Conservation (phyloP, 2,888 invertebrate genomes). For the Hemithea aestivaria region DNA sequence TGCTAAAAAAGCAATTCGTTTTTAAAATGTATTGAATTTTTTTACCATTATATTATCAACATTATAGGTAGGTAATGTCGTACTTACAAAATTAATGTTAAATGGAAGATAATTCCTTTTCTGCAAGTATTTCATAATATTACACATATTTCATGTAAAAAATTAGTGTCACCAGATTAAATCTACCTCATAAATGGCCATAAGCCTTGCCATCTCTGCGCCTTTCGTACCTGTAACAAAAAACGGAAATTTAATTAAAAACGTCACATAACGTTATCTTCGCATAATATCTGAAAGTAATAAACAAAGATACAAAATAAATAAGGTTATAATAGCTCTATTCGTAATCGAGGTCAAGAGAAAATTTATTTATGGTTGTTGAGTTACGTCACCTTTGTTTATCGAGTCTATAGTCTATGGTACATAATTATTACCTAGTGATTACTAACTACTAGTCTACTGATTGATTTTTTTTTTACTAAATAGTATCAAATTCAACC, state of each 20-base stretch:
- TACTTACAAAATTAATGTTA: too few species aligned
- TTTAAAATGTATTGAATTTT: too few species aligned
- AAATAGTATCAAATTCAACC: too few species aligned
- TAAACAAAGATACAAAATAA: conserved; percentile 14
- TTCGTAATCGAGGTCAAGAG: conserved; percentile 14
- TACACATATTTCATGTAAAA: too few species aligned
- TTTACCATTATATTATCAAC: too few species aligned
- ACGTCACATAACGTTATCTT: conserved; percentile 12
- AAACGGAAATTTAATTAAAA: conserved; percentile 14
- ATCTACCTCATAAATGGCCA: conserved; percentile 3
- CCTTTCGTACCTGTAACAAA: conserved; percentile 21
- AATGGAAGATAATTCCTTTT: too few species aligned
- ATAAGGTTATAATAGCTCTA: conserved; percentile 14
- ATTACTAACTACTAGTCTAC: too few species aligned
- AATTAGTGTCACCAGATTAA: too few species aligned
- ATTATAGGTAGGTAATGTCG: too few species aligned
- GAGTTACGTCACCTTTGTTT: conserved; percentile 18
- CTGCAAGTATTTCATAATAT: too few species aligned
- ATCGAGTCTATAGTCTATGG: conserved; percentile 4
- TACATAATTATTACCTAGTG: conserved; percentile 1
- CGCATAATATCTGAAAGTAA: conserved; percentile 8
- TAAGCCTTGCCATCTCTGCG: neutral
- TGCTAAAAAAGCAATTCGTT: too few species aligned
- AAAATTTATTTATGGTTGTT: conserved; percentile 19
- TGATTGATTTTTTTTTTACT: too few species aligned